Base-by-base conservation (phyloP, 2,888 invertebrate species). In the Gonocerus acuteangulatus region DNA sequence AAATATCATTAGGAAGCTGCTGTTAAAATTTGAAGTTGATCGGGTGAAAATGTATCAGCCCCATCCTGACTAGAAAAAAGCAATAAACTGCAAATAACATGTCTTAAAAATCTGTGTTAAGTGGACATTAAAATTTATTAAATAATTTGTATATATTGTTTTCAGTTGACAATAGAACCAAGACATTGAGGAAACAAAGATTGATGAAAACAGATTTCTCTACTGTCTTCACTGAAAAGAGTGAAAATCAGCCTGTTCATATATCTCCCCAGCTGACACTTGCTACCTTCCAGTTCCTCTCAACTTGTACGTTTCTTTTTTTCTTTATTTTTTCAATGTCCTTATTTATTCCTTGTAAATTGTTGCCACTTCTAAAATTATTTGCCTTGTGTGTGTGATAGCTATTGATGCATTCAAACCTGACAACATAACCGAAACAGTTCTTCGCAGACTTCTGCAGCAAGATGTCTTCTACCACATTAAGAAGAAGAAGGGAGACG, bases 231-330 rank as follows among this genome's bases (percentile, higher is more conserved):
- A 91, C 92, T 0, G 89, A 91, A 71, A 81, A 87, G 7, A 84
- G 85, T 65, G 87, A 87, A 71, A 82, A 84, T 70, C 88, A 88
- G 71, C 80, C 83, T 48, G 86, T 90, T 65, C 85, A 87, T 66
- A 88, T 96, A 69, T 91, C 94, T 4, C 94, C 95, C 0, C 96
- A 97, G 73, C 79, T 97, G 63, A 87, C 90, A 0, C 77, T 96
- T 62, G 96, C 96, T 58, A 89, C 94, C 68, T 95, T 89, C 80
- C 96, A 96, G 78, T 97, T 89, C 74, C 78, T 97, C 65, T 91
- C 90, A 70, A 91, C 95, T 66, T 86, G 95, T 95, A 77, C 83
- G 85, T 79, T 19, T n/a, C 44, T n/a, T n/a, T n/a, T n/a, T n/a
- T n/a, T n/a, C n/a, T 0, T 62, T n/a, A 9, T 36, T 22, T 9